phyloP scores from a whole-genome alignment of 2,888 invertebrate genomes.

The Andrena trimmerana region DNA sequence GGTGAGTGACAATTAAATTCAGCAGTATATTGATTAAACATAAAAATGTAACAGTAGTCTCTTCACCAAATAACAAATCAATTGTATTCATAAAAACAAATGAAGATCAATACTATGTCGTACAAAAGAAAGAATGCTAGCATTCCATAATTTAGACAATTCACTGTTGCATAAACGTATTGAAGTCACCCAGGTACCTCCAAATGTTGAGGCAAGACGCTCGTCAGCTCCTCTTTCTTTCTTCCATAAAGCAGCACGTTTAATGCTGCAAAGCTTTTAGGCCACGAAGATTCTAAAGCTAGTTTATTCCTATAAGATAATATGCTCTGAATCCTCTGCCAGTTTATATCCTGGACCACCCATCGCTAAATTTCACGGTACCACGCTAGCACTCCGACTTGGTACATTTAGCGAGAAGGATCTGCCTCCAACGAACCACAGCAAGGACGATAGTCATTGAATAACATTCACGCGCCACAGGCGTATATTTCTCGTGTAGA shows the following conservation, averaged over 20 bases:
- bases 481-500: slow-evolving; percentile 3
- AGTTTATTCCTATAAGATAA: background rate
- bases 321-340: background rate
- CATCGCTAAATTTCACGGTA: background rate
- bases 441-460: slow-evolving; percentile 3
- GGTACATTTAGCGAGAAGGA: slow-evolving; percentile 24
- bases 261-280: slow-evolving; percentile 6
- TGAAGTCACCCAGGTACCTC: background rate
- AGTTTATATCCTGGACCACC: background rate
- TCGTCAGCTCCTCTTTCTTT: background rate
- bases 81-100: too few species aligned
- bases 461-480: background rate
- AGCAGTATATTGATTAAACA: too few species aligned
- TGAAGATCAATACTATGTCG: too few species aligned
- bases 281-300: background rate
- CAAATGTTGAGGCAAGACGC: background rate
- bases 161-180: too few species aligned
- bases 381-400: background rate
- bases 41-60: too few species aligned
- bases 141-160: too few species aligned
- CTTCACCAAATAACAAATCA: too few species aligned
- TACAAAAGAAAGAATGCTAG: too few species aligned
- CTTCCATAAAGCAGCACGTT: background rate
- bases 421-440: background rate
- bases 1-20: too few species aligned